Evolutionary conservation across 1,140 invertebrate species (phyloP).

Genomic region (Leptopilina clavipes): DNA sequence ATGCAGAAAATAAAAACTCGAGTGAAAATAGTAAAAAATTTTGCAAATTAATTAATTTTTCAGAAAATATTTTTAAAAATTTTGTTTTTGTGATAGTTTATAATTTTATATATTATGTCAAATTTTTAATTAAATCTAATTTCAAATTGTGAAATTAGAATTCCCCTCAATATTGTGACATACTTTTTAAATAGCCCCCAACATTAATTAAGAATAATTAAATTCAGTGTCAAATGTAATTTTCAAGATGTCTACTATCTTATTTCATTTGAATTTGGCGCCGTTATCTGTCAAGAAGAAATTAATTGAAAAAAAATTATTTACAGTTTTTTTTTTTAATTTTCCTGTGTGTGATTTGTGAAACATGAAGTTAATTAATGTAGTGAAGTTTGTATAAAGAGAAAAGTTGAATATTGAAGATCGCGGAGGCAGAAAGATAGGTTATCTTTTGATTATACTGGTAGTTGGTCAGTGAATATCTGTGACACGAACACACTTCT

Average conservation of each 20-base stretch:
- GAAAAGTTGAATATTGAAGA: not conserved
- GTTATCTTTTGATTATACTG: constrained; percentile 22
- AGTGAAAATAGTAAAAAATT: no score
- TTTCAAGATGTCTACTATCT: not conserved
- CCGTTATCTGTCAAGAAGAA: not conserved
- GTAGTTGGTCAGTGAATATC: not conserved
- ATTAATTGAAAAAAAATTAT: not conserved
- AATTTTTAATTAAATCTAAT: no score
- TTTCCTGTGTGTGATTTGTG: not conserved
- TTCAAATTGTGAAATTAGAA: no score
- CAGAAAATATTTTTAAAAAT: no score
- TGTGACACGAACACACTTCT: not conserved
- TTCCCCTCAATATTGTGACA: no score
- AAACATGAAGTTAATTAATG: not conserved
- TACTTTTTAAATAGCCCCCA: no score
- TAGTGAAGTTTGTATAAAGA: not conserved
- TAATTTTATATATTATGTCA: no score
- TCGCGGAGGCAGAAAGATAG: not conserved
- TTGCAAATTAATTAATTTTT: no score
- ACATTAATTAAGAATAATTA: not conserved
- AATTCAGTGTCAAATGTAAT: not conserved
- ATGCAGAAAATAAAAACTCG: no score
- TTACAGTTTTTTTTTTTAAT: not conserved
- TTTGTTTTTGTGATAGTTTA: no score
- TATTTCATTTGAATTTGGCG: not conserved